Evolutionary conservation across 2,797 vertebrate species (phyloP).

Genomic region (Muscicapa comitata): DNA sequence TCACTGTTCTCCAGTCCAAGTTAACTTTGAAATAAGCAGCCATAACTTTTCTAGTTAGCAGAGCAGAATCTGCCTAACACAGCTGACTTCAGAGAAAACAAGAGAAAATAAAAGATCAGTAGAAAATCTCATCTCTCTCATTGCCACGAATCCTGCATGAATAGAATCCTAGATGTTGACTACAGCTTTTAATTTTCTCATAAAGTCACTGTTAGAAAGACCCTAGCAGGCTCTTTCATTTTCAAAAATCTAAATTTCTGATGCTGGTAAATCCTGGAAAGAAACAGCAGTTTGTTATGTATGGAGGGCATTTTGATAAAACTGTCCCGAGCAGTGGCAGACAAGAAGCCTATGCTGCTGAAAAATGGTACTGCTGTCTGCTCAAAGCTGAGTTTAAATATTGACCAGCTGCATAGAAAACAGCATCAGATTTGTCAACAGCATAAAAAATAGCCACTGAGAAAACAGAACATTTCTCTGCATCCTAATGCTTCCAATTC

Average conservation of each 20-base stretch:
- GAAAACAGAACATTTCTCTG: background rate
- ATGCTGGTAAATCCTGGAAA: background rate
- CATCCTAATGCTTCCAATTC: background rate
- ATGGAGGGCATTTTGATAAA: background rate
- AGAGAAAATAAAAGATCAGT: background rate
- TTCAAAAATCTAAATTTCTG: background rate
- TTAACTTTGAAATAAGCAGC: background rate
- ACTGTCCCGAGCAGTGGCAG: background rate
- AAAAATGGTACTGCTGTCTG: background rate
- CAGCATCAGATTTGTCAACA: background rate
- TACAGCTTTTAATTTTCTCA: background rate
- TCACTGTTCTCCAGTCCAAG: background rate
- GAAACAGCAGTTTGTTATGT: background rate
- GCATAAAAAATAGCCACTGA: background rate
- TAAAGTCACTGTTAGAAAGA: background rate
- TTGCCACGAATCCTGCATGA: background rate
- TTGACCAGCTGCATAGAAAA: background rate
- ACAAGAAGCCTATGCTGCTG: background rate
- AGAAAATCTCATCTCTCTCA: background rate
- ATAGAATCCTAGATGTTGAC: background rate
- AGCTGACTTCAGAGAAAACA: background rate
- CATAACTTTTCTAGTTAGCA: background rate
- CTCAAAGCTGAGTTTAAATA: background rate
- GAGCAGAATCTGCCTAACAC: background rate
- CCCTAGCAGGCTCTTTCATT: background rate